These are phyloP conservation scores for Apogon hyalosoma DNA, from an alignment of 2,797 vertebrate genomes.

Conservation along the genomic window DNA sequence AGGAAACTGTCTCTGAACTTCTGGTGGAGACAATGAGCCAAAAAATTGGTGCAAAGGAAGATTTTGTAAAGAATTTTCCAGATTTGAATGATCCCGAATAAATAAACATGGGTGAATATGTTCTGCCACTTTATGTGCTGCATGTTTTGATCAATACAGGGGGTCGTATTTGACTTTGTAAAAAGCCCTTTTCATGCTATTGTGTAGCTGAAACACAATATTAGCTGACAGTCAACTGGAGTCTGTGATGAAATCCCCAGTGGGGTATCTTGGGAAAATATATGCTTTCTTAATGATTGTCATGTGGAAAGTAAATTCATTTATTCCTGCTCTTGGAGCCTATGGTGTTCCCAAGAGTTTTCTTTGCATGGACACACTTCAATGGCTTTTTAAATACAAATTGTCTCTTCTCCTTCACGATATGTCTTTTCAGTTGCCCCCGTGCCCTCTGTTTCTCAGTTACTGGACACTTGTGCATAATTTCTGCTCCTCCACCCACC, in stretches of 20 bases:
- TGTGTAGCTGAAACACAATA: constrained; percentile 18
- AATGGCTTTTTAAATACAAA: constrained; percentile 29
- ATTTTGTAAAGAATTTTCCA: neutral
- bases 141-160: neutral
- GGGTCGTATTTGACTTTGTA: constrained; percentile 14
- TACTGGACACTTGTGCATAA: constrained; percentile 14
- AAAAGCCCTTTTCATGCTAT: constrained; percentile 2
- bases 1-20: too few relatives aligned
- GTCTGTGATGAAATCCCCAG: neutral
- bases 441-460: neutral
- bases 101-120: neutral
- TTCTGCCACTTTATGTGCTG: neutral
- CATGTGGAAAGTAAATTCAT: constrained; percentile 34
- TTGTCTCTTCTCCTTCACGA: constrained; percentile 1
- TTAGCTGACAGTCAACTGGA: constrained; percentile 5
- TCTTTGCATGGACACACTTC: constrained; percentile 32
- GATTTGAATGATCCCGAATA: constrained; percentile 5
- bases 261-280: constrained; percentile 20
- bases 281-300: constrained; percentile 39
- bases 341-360: constrained; percentile 26
- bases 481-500: neutral
- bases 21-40: too few relatives aligned
- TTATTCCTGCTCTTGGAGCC: constrained; percentile 47
- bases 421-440: neutral
- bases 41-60: neutral